A percentile compares a stretch with the other conserved stretches of the same genome.
phyloP scores from a whole-genome alignment of 2,797 vertebrate genomes.

The Chromis chromis region DNA sequence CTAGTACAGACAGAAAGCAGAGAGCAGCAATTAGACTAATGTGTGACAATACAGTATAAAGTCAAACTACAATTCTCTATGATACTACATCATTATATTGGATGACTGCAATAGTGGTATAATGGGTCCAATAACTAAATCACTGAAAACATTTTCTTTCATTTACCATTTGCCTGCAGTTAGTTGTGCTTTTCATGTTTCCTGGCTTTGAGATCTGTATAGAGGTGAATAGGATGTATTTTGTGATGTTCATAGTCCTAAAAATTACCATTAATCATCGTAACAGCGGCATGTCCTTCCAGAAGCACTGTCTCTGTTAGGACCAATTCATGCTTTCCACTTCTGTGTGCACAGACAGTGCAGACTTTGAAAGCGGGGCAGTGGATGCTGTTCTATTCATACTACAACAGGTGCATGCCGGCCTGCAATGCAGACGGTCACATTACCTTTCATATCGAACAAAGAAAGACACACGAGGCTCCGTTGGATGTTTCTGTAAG shows the following conservation, averaged over 20 bases:
- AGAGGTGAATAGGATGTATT: background rate
- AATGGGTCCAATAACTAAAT: background rate
- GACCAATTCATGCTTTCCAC: no score
- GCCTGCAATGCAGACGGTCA: no score
- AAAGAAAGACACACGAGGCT: no score
- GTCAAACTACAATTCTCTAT: background rate
- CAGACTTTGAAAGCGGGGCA: no score
- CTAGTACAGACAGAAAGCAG: constrained; percentile 72
- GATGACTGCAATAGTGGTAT: background rate
- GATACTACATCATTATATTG: background rate
- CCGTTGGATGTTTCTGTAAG: no score
- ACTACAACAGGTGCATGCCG: no score
- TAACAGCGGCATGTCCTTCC: background rate
- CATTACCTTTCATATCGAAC: no score
- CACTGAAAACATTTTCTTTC: background rate
- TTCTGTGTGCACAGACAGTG: no score
- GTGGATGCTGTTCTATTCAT: no score
- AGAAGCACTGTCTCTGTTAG: background rate
- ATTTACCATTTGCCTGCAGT: background rate
- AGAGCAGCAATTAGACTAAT: constrained; percentile 42
- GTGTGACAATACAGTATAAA: background rate
- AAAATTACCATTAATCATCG: background rate
- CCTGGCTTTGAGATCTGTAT: background rate
- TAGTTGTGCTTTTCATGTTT: background rate
- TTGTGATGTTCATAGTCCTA: background rate